Conservation (phyloP, 2,113 vertebrate genomes). For the Xenopus laevis region DNA sequence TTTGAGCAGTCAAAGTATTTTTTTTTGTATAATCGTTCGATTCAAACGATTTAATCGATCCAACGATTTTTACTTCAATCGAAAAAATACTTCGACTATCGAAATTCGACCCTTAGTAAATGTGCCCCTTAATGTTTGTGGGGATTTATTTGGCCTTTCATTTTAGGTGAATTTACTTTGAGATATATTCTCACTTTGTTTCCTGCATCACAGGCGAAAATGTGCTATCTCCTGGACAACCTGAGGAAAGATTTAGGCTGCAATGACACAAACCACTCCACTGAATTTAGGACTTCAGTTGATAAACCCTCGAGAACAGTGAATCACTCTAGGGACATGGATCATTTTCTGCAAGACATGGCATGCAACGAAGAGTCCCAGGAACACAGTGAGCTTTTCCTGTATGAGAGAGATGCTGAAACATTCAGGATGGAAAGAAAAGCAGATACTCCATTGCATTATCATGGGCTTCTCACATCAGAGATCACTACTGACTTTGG, state of each 20-base stretch:
- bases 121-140: too few relatives aligned
- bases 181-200: neutral
- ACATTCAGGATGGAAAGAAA: neutral
- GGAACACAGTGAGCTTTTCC: neutral
- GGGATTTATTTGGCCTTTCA: too few relatives aligned
- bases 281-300: neutral
- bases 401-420: neutral
- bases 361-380: neutral
- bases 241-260: constrained; percentile 61
- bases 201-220: constrained; percentile 57
- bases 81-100: too few relatives aligned
- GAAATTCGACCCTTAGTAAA: too few relatives aligned
- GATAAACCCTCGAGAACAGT: neutral
- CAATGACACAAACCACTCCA: neutral
- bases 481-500: neutral
- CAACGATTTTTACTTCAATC: too few relatives aligned
- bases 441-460: constrained; percentile 27
- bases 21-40: too few relatives aligned
- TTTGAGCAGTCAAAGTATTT: too few relatives aligned
- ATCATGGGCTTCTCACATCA: neutral
- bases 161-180: too few relatives aligned
- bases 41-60: too few relatives aligned
- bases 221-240: constrained; percentile 60
- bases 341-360: neutral
- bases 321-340: neutral